phyloP scores from a whole-genome alignment of 2,888 invertebrate genomes.

The Tortrix viridana region DNA sequence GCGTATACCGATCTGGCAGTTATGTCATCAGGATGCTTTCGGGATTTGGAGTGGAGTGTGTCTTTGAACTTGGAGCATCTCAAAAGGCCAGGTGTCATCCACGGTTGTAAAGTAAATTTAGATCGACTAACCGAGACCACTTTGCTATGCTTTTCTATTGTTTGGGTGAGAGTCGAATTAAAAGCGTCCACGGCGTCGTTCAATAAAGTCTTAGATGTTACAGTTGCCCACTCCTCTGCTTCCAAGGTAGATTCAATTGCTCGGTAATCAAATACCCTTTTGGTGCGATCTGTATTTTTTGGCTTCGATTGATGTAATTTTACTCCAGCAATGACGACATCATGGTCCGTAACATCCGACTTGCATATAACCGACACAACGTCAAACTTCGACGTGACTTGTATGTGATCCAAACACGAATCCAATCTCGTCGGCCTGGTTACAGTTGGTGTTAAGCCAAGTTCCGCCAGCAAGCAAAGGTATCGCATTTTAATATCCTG shows the following conservation, averaged over 20 bases:
- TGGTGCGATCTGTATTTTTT: too few relatives aligned
- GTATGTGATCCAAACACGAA: background rate
- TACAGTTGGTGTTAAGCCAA: background rate
- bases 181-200: too few relatives aligned
- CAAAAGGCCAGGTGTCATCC: slow-evolving; percentile 38
- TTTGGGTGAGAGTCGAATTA: too few relatives aligned
- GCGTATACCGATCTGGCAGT: slow-evolving; percentile 33
- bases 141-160: too few relatives aligned
- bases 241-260: too few relatives aligned
- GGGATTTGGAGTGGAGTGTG: slow-evolving; percentile 29
- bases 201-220: too few relatives aligned
- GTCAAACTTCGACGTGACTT: background rate
- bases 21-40: slow-evolving; percentile 34
- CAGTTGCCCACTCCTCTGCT: too few relatives aligned
- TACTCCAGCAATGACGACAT: slow-evolving; percentile 10
- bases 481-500: background rate
- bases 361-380: background rate
- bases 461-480: background rate
- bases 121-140: too few relatives aligned
- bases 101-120: slow-evolving; percentile 29
- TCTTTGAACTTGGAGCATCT: slow-evolving; percentile 34
- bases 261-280: too few relatives aligned
- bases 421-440: background rate
- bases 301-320: too few relatives aligned
- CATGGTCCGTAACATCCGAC: slow-evolving; percentile 24